Conservation (phyloP, 1,140 invertebrate genomes). For the Drosophila fuyamai region DNA sequence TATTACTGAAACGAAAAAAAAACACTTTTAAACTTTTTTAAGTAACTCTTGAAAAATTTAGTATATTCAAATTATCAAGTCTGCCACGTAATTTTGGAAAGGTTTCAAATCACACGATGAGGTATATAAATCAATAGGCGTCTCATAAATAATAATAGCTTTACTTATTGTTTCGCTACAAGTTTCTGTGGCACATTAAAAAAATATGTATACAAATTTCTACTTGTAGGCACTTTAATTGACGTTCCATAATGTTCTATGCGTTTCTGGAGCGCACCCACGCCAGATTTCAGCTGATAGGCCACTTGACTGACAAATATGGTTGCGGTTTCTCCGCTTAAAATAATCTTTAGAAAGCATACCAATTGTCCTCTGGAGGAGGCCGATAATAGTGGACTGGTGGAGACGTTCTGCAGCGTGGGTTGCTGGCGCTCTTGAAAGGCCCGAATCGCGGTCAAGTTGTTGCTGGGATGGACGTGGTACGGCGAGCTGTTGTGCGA, state of each 20-base stretch:
- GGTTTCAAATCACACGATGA: no score
- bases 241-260: background rate
- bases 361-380: constrained; percentile 77
- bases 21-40: no score
- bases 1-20: no score
- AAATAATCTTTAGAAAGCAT: background rate
- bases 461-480: constrained; percentile 83
- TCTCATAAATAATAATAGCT: no score
- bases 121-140: no score
- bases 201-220: background rate
- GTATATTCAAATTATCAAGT: no score
- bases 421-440: constrained; percentile 76
- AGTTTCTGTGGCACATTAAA: background rate
- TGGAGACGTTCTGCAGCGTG: constrained; percentile 77
- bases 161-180: no score
- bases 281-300: background rate
- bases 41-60: no score
- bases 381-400: constrained; percentile 78
- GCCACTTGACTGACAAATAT: background rate
- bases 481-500: constrained; percentile 81
- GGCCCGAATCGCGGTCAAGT: constrained; percentile 78
- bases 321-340: background rate
- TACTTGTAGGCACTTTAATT: background rate
- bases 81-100: no score
- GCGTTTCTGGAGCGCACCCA: background rate